A percentile compares a stretch with the other conserved stretches of the same genome.
phyloP scores from a whole-genome alignment of 2,888 invertebrate genomes.

The Empis stercorea region DNA sequence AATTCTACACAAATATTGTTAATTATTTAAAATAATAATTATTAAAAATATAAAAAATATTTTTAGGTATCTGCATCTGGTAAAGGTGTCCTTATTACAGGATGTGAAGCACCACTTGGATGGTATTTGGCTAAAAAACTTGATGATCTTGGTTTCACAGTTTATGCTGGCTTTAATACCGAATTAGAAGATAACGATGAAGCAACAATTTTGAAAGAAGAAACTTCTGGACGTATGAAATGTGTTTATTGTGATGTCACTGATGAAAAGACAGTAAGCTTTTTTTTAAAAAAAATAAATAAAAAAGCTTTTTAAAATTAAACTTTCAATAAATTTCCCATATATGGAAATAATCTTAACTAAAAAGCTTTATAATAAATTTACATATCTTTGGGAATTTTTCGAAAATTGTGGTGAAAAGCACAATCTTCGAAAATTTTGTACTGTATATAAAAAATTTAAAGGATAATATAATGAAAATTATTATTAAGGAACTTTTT shows the following conservation, averaged over 20 bases:
- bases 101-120: conserved; percentile 50
- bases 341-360: not conserved
- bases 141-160: conserved; percentile 73
- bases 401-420: not conserved
- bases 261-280: conserved; percentile 53
- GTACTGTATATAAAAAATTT: no score
- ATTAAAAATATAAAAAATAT: not conserved
- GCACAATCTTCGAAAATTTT: no score
- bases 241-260: conserved; percentile 69
- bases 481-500: not conserved
- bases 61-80: conserved; percentile 65
- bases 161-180: conserved; percentile 69
- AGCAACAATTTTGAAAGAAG: conserved; percentile 62
- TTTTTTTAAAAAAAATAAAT: not conserved
- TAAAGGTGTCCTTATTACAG: conserved; percentile 72
- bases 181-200: conserved; percentile 52
- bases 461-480: not conserved
- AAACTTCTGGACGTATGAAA: conserved; percentile 60
- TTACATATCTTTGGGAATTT: not conserved
- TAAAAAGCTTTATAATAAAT: not conserved
- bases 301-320: not conserved
- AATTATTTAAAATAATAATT: no score
- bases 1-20: no score
- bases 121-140: conserved; percentile 57
- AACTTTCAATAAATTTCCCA: not conserved